Percentiles rank a stretch among this genome's conserved stretches.
Conservation (phyloP, 2,797 vertebrate species). For the Periophthalmus magnuspinnatus region DNA sequence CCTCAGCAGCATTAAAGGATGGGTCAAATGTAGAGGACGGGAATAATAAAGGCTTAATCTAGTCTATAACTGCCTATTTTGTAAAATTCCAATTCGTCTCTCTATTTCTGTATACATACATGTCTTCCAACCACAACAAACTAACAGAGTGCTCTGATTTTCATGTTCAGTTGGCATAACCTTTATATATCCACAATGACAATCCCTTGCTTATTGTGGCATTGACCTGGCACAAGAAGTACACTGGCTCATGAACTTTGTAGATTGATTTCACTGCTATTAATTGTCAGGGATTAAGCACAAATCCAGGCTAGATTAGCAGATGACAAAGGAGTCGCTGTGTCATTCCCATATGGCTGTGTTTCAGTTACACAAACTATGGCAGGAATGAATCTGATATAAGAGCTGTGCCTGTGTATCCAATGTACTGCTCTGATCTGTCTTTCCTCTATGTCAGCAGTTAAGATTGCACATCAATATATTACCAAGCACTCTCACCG, state of each 20-base stretch:
- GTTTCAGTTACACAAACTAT: conserved; percentile 65
- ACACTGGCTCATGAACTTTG: not conserved
- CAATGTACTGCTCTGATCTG: conserved; percentile 65
- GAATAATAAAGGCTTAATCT: too few species aligned
- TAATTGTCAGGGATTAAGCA: conserved; percentile 37
- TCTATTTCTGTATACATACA: not conserved
- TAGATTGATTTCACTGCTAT: conserved; percentile 14
- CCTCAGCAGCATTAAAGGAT: too few species aligned
- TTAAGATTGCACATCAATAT: conserved; percentile 52
- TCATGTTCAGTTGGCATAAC: not conserved
- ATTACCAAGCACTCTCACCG: conserved; percentile 49
- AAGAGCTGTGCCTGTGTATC: conserved; percentile 58
- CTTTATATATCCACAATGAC: not conserved
- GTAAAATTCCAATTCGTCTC: not conserved
- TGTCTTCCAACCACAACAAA: not conserved
- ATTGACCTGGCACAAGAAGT: not conserved
- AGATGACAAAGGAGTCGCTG: conserved; percentile 54
- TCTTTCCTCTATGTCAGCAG: conserved; percentile 73
- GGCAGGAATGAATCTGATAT: conserved; percentile 71
- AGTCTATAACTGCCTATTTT: too few species aligned
- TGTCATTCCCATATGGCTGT: conserved; percentile 56
- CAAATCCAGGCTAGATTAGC: conserved; percentile 46
- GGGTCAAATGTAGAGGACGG: too few species aligned
- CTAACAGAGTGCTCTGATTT: not conserved
- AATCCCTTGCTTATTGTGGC: not conserved